A percentile compares a stretch with the other conserved stretches of the same genome.
phyloP scores from a whole-genome alignment of 2,797 vertebrate genomes.

The Poecilia velifera region DNA sequence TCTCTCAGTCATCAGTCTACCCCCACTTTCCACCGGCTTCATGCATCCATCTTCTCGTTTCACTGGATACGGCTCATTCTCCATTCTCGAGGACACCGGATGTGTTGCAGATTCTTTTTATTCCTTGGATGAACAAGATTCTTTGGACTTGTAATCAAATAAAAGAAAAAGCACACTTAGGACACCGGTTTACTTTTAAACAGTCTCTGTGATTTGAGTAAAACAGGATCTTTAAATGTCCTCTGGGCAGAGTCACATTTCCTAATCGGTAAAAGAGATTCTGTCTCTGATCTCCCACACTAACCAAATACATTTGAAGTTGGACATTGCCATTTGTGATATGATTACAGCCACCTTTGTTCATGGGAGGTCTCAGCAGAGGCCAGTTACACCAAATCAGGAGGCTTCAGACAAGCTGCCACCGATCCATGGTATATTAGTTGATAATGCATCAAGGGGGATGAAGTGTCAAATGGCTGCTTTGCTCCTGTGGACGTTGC shows the following conservation, averaged over 20 bases:
- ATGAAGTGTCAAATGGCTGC: constrained; percentile 72
- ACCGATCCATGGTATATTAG: constrained; percentile 53
- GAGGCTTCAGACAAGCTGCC: constrained; percentile 48
- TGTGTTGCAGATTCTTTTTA: constrained; percentile 36
- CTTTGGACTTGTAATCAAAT: constrained; percentile 20
- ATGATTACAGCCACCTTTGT: constrained; percentile 59
- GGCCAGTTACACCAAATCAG: constrained; percentile 37
- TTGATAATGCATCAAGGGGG: constrained; percentile 70
- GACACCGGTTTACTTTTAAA: constrained; percentile 45
- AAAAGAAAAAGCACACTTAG: constrained; percentile 13
- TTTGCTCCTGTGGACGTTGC: constrained; percentile 73
- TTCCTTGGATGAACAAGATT: constrained; percentile 24
- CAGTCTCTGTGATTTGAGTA: constrained; percentile 5
- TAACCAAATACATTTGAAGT: constrained; percentile 52
- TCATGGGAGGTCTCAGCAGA: constrained; percentile 34
- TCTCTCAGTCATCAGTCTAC: constrained; percentile 41
- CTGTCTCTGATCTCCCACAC: constrained; percentile 30
- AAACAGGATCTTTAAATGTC: constrained; percentile 28
- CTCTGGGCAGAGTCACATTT: constrained; percentile 25
- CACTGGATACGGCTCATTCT: constrained; percentile 49
- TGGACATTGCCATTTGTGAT: constrained; percentile 50
- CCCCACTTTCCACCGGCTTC: constrained; percentile 4
- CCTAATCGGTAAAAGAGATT: constrained; percentile 35
- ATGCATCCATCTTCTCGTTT: constrained; percentile 43
- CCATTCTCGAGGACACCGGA: constrained; percentile 25